Base-by-base conservation (phyloP, 2,888 invertebrate genomes). In the Hydroisotoma schaefferi region DNA sequence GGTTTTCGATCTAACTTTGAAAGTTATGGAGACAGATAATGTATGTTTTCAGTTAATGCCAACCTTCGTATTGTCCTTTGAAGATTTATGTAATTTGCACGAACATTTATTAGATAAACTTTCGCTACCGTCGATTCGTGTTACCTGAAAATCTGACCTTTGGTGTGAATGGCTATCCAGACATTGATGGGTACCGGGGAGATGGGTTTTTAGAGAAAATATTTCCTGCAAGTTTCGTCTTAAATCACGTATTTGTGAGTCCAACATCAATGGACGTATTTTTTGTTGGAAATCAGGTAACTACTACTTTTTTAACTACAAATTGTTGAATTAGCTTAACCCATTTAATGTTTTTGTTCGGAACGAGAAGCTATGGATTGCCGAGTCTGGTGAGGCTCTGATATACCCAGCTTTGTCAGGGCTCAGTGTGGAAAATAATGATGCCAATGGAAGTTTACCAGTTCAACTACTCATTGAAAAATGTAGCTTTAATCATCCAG, bases 401-500 rank as follows among this genome's bases (percentile, higher is more conserved):
- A 44, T 67, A 10, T 67, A 69, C 22, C 26, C 29, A 26, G 48
- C 64, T 0, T 6, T 65, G 1, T 49, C 57, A 6, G 54, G 59
- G 1, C 27, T 49, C 27, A n/a, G n/a, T 10, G 46, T 28, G 1
- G 49, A 51, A 6, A 8, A 26, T 4, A n/a, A n/a, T n/a, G n/a
- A n/a, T n/a, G n/a, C n/a, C n/a, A n/a, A n/a, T n/a, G n/a, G n/a
- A n/a, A n/a, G n/a, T n/a, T n/a, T n/a, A n/a, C n/a, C n/a, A n/a
- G n/a, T n/a, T n/a, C n/a, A n/a, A n/a, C n/a, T n/a, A n/a, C n/a
- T 28, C 4, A 58, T 66, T 23, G 18, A n/a, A n/a, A 51, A 54
- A 1, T 69, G 69, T 47, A 58, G 58, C 33, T 69, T 69, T 27
- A 69, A 69, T 52, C 67, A 69, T 59, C 69, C 69, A 2, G 69